These are phyloP conservation scores for Stenichneumon culpator DNA, from an alignment of 2,888 invertebrate genomes.

Conservation along the genomic window DNA sequence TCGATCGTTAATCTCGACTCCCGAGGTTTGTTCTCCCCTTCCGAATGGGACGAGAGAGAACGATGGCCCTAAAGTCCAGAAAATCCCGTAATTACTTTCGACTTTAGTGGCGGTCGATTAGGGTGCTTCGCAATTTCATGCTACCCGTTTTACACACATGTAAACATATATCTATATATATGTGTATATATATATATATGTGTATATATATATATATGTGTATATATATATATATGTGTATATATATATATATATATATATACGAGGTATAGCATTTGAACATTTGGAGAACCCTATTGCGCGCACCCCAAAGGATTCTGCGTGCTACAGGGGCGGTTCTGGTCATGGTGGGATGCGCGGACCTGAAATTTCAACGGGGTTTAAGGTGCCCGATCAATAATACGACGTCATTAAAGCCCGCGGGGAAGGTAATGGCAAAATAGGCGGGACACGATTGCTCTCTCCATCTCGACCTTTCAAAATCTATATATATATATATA, in stretches of 20 bases:
- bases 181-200: constrained; percentile 8
- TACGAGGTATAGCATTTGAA: constrained; percentile 41
- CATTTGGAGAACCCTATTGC: constrained; percentile 49
- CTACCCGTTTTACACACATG: constrained; percentile 20
- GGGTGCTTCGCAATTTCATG: constrained; percentile 59
- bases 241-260: no score
- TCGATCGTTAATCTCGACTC: constrained; percentile 41
- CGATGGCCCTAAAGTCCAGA: constrained; percentile 35
- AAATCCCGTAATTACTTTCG: constrained; percentile 69
- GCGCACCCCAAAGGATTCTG: constrained; percentile 30
- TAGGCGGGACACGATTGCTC: constrained; percentile 52
- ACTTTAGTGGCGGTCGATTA: constrained; percentile 68
- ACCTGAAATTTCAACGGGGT: constrained; percentile 77
- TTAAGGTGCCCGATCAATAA: constrained; percentile 78
- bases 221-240: not conserved
- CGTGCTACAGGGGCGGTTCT: constrained; percentile 3
- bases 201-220: no score
- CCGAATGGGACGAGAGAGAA: not conserved
- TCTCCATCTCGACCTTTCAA: not conserved
- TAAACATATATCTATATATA: constrained; percentile 5
- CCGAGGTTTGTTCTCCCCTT: constrained; percentile 1
- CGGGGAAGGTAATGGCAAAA: constrained; percentile 73
- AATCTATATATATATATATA: not conserved
- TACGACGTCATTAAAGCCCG: constrained; percentile 77
- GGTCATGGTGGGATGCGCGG: constrained; percentile 67